Conservation (phyloP, 2,888 invertebrate genomes). For the Galeopsomyia nigrocyanea region DNA sequence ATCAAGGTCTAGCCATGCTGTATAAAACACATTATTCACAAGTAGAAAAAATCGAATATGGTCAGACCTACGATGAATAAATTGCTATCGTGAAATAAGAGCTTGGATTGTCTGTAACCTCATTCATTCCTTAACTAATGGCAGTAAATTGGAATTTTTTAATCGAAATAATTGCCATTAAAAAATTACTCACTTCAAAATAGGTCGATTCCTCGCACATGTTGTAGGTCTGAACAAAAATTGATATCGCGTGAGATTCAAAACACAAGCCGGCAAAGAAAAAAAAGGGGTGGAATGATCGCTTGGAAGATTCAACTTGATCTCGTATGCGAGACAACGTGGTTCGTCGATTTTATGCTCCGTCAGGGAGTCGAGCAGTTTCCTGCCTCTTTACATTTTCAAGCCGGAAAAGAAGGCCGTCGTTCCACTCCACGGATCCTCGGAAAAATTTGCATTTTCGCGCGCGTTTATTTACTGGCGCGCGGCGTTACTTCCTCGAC, state of each 20-base stretch:
- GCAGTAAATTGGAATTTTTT: too few relatives aligned
- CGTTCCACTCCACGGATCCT: constrained; percentile 13
- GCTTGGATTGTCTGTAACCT: too few relatives aligned
- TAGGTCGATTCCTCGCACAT: too few relatives aligned
- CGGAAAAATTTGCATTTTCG: constrained; percentile 35
- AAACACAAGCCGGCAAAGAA: constrained; percentile 19
- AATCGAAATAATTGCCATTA: too few relatives aligned
- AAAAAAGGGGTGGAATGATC: constrained; percentile 6
- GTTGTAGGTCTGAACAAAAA: not conserved
- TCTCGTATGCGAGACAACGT: constrained; percentile 42
- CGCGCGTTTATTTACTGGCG: constrained; percentile 44
- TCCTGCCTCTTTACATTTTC: constrained; percentile 32
- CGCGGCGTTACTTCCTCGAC: constrained; percentile 19
- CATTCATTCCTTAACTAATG: too few relatives aligned
- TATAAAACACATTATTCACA: too few relatives aligned
- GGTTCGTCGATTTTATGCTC: constrained; percentile 46
- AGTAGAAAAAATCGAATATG: too few relatives aligned
- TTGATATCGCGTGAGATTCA: constrained; percentile 41
- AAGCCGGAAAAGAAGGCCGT: constrained; percentile 30
- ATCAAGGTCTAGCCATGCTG: too few relatives aligned
- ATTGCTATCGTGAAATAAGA: too few relatives aligned
- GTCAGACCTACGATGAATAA: too few relatives aligned
- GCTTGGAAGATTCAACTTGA: constrained; percentile 45
- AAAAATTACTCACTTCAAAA: too few relatives aligned
- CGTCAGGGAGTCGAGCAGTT: constrained; percentile 7